These are phyloP conservation scores for Astreopora myriophthalma DNA, from an alignment of 64 coral and sea anemone species.

Conservation along the genomic window DNA sequence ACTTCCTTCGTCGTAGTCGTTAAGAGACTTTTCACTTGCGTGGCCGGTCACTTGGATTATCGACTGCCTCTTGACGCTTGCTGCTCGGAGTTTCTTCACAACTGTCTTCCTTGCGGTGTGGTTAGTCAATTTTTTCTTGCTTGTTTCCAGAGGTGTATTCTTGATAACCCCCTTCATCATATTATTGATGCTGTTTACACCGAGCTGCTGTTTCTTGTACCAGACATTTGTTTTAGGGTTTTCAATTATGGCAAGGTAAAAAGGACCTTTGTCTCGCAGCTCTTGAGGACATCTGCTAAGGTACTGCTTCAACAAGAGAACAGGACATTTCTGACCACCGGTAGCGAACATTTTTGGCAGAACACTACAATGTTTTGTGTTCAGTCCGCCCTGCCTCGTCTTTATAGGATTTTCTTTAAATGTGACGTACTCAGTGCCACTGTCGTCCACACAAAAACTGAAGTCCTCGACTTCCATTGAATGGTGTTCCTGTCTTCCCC, in stretches of 20 bases:
- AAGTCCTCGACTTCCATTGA: constrained; percentile 30
- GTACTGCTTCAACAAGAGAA: constrained; percentile 12
- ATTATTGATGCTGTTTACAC: constrained; percentile 16
- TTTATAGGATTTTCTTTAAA: constrained; percentile 24
- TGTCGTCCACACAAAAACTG: not conserved
- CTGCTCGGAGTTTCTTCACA: no score
- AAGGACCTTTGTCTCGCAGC: constrained; percentile 10
- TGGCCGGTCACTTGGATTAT: no score
- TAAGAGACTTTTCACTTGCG: no score
- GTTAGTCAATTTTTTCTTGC: no score
- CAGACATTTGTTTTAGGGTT: not conserved
- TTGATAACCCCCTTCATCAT: not conserved
- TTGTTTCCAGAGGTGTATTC: not conserved
- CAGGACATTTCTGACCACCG: constrained; percentile 53
- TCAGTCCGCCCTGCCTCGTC: constrained; percentile 19
- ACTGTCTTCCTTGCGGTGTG: no score
- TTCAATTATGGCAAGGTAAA: constrained; percentile 18
- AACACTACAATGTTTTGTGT: constrained; percentile 7
- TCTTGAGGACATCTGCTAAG: not conserved
- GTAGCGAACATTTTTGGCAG: constrained; percentile 18
- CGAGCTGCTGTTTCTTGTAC: not conserved
- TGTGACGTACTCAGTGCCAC: not conserved
- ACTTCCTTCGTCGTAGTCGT: no score
- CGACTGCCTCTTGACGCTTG: no score
- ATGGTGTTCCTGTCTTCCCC: not conserved